A percentile compares a stretch with the other conserved stretches of the same genome.
Evolutionary conservation across 2,888 invertebrate species (phyloP).

Genomic region (Drosophila parthenogenetica): DNA sequence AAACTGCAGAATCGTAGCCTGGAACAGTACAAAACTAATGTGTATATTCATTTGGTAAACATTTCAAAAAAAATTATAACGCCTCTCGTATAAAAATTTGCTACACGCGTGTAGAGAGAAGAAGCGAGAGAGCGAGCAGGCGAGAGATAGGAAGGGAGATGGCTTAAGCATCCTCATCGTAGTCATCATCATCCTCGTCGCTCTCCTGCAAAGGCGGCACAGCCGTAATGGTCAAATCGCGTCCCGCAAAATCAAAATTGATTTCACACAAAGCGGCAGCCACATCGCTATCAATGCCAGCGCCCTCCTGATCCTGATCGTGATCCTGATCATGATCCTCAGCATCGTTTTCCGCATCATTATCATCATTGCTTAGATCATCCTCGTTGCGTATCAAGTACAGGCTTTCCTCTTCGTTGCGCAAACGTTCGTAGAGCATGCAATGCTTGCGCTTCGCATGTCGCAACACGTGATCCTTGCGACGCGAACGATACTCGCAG

Average conservation of each 20-base stretch:
- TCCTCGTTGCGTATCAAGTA: constrained; percentile 83
- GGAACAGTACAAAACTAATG: constrained; percentile 55
- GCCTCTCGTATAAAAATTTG: constrained; percentile 59
- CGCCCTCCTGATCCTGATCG: constrained; percentile 46
- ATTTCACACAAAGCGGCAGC: constrained; percentile 63
- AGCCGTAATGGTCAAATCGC: constrained; percentile 81
- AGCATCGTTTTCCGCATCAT: constrained; percentile 43
- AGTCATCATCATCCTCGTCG: constrained; percentile 82
- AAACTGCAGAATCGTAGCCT: constrained; percentile 8
- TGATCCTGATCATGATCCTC: constrained; percentile 36
- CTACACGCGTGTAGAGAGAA: constrained; percentile 9
- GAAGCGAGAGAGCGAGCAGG: constrained; percentile 5
- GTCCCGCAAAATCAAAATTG: constrained; percentile 79
- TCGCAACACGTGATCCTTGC: constrained; percentile 84
- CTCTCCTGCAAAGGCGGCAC: constrained; percentile 80
- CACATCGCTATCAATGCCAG: constrained; percentile 66
- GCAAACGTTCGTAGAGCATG: constrained; percentile 75
- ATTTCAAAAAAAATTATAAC: constrained; percentile 67
- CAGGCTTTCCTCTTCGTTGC: constrained; percentile 79
- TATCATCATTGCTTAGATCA: constrained; percentile 69
- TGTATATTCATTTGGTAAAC: constrained; percentile 77
- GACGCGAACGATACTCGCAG: constrained; percentile 84
- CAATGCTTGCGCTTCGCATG: constrained; percentile 84
- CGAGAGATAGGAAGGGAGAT: background rate
- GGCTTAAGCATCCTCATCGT: constrained; percentile 75